phyloP scores from a whole-genome alignment of 2,888 invertebrate species.

The Drosophila suboccidentalis region DNA sequence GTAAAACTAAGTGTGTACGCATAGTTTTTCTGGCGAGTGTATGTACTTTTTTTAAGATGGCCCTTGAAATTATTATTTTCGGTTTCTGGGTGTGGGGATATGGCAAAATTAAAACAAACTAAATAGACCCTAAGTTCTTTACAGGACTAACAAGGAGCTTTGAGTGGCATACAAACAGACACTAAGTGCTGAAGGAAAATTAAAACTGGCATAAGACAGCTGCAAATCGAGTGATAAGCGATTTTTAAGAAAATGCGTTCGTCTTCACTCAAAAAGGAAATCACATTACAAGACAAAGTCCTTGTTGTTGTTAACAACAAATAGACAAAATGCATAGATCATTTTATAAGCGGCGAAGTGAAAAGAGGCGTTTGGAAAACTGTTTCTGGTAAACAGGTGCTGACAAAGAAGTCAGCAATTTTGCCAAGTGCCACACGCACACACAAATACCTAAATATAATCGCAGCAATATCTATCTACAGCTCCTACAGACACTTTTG shows the following conservation, averaged over 20 bases:
- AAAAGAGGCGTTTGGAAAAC: neutral
- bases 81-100: too few relatives aligned
- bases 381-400: conserved; percentile 27
- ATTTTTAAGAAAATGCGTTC: conserved; percentile 19
- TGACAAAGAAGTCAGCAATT: conserved; percentile 35
- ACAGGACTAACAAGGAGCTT: neutral
- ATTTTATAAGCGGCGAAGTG: conserved; percentile 14
- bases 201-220: conserved; percentile 39
- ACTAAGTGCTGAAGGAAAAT: conserved; percentile 44
- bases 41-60: too few relatives aligned
- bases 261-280: conserved; percentile 45
- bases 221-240: conserved; percentile 12
- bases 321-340: conserved; percentile 50
- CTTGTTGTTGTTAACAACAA: conserved; percentile 27
- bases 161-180: conserved; percentile 15
- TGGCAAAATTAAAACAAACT: neutral
- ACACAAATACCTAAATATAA: neutral
- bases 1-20: too few relatives aligned
- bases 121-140: neutral
- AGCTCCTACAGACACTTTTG: neutral
- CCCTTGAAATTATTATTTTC: too few relatives aligned
- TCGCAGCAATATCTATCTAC: neutral
- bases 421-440: neutral
- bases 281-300: conserved; percentile 39
- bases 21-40: too few relatives aligned